Base-by-base conservation (phyloP, 2,888 invertebrate species). In the Caenorhabditis parvicauda region DNA sequence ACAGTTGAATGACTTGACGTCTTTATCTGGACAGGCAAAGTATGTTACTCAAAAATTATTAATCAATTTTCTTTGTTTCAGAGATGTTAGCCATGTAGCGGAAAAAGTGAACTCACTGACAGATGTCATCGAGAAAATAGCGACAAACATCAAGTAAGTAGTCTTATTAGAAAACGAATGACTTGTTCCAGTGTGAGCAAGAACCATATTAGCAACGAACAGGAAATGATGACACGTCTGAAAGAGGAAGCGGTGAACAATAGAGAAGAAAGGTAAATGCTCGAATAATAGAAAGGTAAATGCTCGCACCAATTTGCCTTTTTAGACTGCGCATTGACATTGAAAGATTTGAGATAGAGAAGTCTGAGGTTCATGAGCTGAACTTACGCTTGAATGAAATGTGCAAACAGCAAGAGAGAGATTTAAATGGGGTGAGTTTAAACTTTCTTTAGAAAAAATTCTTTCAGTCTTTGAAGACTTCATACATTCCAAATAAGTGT, bases 301-400 rank as follows among this genome's bases (percentile, higher is more conserved):
- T n/a, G n/a, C n/a, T n/a, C n/a, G n/a, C n/a, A n/a, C n/a, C n/a
- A n/a, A n/a, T n/a, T n/a, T n/a, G n/a, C n/a, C n/a, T 3, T 43
- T 65, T 21, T 32, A 70, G 67, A n/a, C 41, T 66, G 9, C 41
- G 57, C 28, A 43, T 54, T 27, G 72, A 72, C 12, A 12, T 46
- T 14, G 37, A 29, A 7, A 48, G 47, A 3, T 29, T 72, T 3
- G 49, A 62, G 39, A 63, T 64, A 41, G 75, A 76, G 29, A 68
- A 72, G 35, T 48, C 56, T 35, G 70, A 70, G 48, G 67, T 78
- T 0, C 56, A 59, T 35, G 75, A 75, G 41, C 41, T 77, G 35
- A 67, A 75, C 22, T 32, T 54, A 28, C 63, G 54, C 21, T 35
- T 73, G n/a, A 59, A 64, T 9, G 69, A 67, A 14, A 32, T 71